Percentiles rank a stretch among this genome's conserved stretches.
Evolutionary conservation across 2,113 vertebrate genomes (phyloP).

Genomic region (Chiloscyllium plagiosum): DNA sequence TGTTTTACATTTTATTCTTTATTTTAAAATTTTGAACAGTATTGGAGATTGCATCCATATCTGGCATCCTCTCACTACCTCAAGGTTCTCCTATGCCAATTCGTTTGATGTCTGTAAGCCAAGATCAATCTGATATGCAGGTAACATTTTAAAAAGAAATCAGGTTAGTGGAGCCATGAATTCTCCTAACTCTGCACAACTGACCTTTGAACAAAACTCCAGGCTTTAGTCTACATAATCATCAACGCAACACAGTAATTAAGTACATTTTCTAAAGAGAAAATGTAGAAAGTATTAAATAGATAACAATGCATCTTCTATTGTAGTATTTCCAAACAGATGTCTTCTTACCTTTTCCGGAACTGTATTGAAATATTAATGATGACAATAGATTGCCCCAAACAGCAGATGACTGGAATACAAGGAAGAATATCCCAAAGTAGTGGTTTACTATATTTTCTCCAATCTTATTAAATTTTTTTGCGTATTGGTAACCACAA

Average conservation of each 20-base stretch:
- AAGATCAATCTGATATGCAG: too few relatives aligned
- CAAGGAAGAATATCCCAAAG: slow-evolving; percentile 89
- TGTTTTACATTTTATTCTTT: too few relatives aligned
- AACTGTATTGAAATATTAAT: slow-evolving; percentile 71
- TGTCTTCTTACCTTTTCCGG: slow-evolving; percentile 58
- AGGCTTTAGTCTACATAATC: background rate
- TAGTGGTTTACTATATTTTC: slow-evolving; percentile 78
- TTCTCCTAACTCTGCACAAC: too few relatives aligned
- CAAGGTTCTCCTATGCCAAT: too few relatives aligned
- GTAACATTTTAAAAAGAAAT: too few relatives aligned
- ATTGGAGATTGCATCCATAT: too few relatives aligned
- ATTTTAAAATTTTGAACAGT: too few relatives aligned
- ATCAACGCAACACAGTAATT: background rate
- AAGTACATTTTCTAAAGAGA: background rate
- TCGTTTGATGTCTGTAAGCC: too few relatives aligned
- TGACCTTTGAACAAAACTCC: too few relatives aligned
- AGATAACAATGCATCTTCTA: background rate
- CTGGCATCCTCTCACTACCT: too few relatives aligned
- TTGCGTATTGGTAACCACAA: slow-evolving; percentile 60
- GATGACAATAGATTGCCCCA: slow-evolving; percentile 96
- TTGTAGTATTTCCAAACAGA: background rate
- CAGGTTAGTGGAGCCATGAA: too few relatives aligned
- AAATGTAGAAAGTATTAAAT: background rate
- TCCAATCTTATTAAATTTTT: slow-evolving; percentile 53
- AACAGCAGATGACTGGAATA: slow-evolving; percentile 82